Percentiles rank a stretch among this genome's conserved stretches.
These are phyloP conservation scores for Ophioninae sp. DNA, from an alignment of 2,888 invertebrate species.

Conservation along the genomic window DNA sequence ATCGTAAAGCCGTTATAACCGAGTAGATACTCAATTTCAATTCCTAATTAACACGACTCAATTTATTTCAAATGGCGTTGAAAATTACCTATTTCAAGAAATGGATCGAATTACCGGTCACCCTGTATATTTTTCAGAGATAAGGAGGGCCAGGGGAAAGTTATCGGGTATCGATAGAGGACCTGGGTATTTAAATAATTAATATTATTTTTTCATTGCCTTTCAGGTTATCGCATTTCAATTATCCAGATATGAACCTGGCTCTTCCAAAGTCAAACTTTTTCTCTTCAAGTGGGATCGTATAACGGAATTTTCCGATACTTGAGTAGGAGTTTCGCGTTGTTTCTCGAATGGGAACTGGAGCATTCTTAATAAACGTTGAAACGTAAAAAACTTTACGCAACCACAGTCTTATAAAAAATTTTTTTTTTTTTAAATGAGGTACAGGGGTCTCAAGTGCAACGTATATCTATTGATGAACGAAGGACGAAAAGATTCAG, in stretches of 20 bases:
- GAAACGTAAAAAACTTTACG: neutral
- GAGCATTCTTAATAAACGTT: neutral
- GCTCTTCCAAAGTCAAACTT: neutral
- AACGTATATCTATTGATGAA: neutral
- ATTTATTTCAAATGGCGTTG: too few relatives aligned
- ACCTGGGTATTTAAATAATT: neutral
- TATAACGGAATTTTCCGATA: neutral
- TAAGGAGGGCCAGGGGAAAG: slow-evolving; percentile 6
- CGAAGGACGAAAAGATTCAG: neutral
- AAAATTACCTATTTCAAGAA: too few relatives aligned
- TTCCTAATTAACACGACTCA: too few relatives aligned
- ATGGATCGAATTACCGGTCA: too few relatives aligned
- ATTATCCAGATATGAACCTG: neutral
- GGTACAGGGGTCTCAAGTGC: neutral
- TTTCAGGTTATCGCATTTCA: neutral
- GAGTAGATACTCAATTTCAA: too few relatives aligned
- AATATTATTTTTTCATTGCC: neutral
- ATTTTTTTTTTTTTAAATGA: too few relatives aligned
- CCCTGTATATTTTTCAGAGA: neutral
- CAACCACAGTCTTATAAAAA: neutral
- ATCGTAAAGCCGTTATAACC: too few relatives aligned
- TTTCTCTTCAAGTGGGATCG: neutral
- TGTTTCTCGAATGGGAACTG: neutral
- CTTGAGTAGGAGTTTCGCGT: neutral
- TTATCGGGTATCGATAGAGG: neutral